Base-by-base conservation (phyloP, 2,888 invertebrate species). In the Lobophora halterata region DNA sequence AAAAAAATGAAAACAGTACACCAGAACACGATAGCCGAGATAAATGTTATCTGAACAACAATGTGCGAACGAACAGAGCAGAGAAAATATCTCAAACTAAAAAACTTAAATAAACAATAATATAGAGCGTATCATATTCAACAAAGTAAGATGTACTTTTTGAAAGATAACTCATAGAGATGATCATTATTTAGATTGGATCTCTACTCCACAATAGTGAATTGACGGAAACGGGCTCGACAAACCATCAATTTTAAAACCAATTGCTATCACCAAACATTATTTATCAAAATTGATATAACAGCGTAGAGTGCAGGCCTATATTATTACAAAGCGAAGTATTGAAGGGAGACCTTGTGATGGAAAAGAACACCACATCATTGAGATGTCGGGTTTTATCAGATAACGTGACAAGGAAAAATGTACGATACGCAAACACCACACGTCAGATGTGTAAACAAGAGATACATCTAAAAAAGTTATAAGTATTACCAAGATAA, bases 311-410 rank as follows among this genome's bases (percentile, higher is more conserved):
- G n/a, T n/a, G n/a, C n/a, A n/a, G 2, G 18, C 8, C 25, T 14
- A 31, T 13, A 36, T 28, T 23, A 35, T 10, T 8, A 40, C 1
- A 13, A 13, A 18, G 10, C n/a, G n/a, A n/a, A n/a, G n/a, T n/a
- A n/a, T n/a, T 34, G 34, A 44, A 31, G 27, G 38, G 19, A 39
- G 31, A 57, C 60, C 65, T 65, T 62, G 61, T 19, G 39, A 46
- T 54, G 55, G 48, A 58, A 60, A 55, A 52, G 49, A 55, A 53
- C 47, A 52, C 43, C 32, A 44, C 55, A 58, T 55, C 69, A 68
- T 65, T 65, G 68, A 68, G 57, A 62, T 61, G 69, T 67, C 67
- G 52, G 31, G 41, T 33, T 40, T 56, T 65, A 68, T 68, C 69
- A 35, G 65, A 67, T 68, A 65, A 61, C 51, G 52, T 45, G 53